A percentile compares a stretch with the other conserved stretches of the same genome.
phyloP scores from a whole-genome alignment of 2,113 vertebrate species.

The Colistium nudipinnis region DNA sequence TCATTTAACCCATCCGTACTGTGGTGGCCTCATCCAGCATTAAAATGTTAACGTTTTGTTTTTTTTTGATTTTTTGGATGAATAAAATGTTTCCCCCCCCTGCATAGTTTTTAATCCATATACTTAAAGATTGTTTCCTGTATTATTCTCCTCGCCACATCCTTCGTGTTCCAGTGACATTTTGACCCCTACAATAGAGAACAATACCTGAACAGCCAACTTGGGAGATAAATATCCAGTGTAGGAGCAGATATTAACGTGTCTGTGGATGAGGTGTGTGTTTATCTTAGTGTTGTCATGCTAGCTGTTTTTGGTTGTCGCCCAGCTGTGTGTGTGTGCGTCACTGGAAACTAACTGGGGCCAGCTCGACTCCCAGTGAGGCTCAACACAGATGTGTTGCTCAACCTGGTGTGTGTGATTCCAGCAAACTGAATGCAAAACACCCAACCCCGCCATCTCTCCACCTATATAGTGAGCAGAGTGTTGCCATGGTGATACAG shows the following conservation, averaged over 20 bases:
- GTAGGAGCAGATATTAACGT: neutral
- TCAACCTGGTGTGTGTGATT: conserved; percentile 25
- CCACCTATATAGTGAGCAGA: conserved; percentile 53
- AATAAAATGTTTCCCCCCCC: neutral
- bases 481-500: conserved; percentile 78
- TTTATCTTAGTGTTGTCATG: conserved; percentile 4
- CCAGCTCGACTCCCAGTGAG: conserved; percentile 14
- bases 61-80: too few relatives aligned
- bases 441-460: conserved; percentile 40
- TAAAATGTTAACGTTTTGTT: too few relatives aligned
- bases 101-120: neutral
- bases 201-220: neutral
- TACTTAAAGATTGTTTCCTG: neutral
- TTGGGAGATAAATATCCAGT: conserved; percentile 10
- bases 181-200: conserved; percentile 4
- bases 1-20: too few relatives aligned
- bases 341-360: conserved; percentile 24
- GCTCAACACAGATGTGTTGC: conserved; percentile 23
- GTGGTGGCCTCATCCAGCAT: too few relatives aligned
- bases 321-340: conserved; percentile 34
- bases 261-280: conserved; percentile 1
- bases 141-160: neutral
- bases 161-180: neutral
- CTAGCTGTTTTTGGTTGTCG: conserved; percentile 14
- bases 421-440: conserved; percentile 57